Evolutionary conservation across 2,888 invertebrate genomes (phyloP), one percentile per base, ranked within the genome.

Genomic region (Sympetrum striolatum): DNA sequence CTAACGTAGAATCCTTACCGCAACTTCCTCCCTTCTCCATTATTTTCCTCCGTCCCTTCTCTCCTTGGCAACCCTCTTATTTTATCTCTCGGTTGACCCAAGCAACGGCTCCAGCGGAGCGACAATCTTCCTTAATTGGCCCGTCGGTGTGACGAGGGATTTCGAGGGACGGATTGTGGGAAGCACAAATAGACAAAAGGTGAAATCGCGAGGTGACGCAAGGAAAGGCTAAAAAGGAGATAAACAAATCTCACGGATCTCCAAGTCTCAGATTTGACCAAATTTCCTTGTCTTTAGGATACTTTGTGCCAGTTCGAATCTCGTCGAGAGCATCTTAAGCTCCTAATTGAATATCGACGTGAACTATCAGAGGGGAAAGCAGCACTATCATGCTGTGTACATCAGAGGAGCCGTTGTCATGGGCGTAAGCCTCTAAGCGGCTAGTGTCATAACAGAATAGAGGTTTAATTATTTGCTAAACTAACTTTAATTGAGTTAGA

Each of bases 51-150:
- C 80, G 73, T 25, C 12, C 31, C 58, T 31, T 80, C 37, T 44
- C 39, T 35, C 39, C 80, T 12, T 48, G 22, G 35, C 58, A 53
- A 25, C 53, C 25, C 35, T 22, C 53, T 53, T 81, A 12, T 18
- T 35, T 81, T 15, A 14, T 58, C 53, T 82, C 37, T 53, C 37
- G 58, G 60, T 18, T n/a, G 60, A 35, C 73, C 73, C 64, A 22
- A 64, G n/a, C 64, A 35, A 22, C 22, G 58, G 82, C 81, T 58
- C 82, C 35, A 58, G 35, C 82, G 35, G 82, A 58, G 82, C 82
- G 82, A 82, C 82, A 82, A 82, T 82, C 86, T 86, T 37, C 64
- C 86, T 86, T 86, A 86, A 86, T 86, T 86, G 86, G 86, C 86
- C 86, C 86, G 86, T 60, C 86, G 64, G 31, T 35, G 86, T 86